Percentiles rank a stretch among this genome's conserved stretches.
These are phyloP conservation scores for Atherinosoma microstoma DNA, from an alignment of 2,797 vertebrate genomes.

Conservation along the genomic window DNA sequence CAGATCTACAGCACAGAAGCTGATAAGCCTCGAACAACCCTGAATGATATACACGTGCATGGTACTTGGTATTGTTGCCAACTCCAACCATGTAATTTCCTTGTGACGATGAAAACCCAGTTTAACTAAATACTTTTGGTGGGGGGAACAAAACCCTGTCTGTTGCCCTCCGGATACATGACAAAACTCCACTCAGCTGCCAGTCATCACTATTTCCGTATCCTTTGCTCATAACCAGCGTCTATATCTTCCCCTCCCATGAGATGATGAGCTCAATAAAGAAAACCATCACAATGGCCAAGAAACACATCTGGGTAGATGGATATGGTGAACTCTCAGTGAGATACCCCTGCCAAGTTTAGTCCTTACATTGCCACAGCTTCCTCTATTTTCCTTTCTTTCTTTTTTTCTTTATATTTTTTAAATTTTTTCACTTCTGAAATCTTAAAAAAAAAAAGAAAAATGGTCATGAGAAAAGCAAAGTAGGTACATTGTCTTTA, in stretches of 20 bases:
- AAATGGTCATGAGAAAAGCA: neutral
- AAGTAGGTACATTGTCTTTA: neutral
- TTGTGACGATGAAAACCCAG: neutral
- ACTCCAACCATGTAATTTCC: neutral
- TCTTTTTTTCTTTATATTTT: neutral
- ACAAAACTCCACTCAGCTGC: conserved; percentile 13
- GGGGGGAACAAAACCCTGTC: neutral
- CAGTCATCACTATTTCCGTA: conserved; percentile 1
- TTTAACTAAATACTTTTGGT: neutral
- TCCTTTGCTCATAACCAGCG: neutral
- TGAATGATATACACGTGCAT: neutral
- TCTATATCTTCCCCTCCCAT: neutral
- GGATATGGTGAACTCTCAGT: conserved; percentile 20
- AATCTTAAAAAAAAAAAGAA: neutral
- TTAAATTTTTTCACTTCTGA: neutral
- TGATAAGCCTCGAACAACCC: neutral
- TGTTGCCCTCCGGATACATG: conserved; percentile 6
- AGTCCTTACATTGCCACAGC: conserved; percentile 6
- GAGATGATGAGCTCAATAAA: conserved; percentile 19
- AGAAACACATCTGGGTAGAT: neutral
- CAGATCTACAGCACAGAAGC: neutral
- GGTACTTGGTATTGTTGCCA: neutral
- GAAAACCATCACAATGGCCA: conserved; percentile 12
- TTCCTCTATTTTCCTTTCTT: neutral
- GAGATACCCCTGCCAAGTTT: conserved; percentile 21